Base-by-base conservation (phyloP, 2,888 invertebrate genomes). In the Eugnorisma glareosa region DNA sequence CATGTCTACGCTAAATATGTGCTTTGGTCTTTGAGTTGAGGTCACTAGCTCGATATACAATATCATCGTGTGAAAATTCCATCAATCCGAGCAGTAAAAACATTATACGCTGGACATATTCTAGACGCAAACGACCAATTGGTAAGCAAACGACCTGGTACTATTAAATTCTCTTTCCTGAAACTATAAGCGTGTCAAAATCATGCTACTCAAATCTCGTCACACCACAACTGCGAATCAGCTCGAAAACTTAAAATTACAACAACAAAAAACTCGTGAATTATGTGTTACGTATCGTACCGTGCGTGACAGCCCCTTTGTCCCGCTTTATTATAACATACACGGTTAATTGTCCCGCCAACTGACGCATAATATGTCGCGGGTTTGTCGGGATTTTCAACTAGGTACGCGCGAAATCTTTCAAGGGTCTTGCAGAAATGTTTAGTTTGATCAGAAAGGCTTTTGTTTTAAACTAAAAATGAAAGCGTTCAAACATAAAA, bases 291-390 rank as follows among this genome's bases (percentile, higher is more conserved):
- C 74, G 73, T 75, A 67, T 73, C 82, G 63, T 45, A 54, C 61
- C 84, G 87, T 89, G 91, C 93, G 93, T 93, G 93, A 91, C 93
- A 81, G 70, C 48, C 86, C 86, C 89, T 91, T 91, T 91, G 89
- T 91, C 82, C 85, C 83, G 88, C 79, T 89, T 91, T 89, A 90
- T 90, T 91, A 90, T 82, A 82, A 68, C 70, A 61, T 80, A 88
- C 88, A 85, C 86, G 73, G 89, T 90, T 93, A 92, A 93, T 92
- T 92, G 89, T 90, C 76, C 87, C 82, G 81, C 88, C 92, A 92
- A 89, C 90, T 91, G 91, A 84, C 90, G 89, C 84, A 66, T 35
- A 31, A 35, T 43, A 70, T 57, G 35, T 18, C 40, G 31, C 40
- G 31, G 57, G 37, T 81, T 73, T 73, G 40, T 71, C 15, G 18